Evolutionary conservation across 92 coral and sea anemone genomes (phyloP), one percentile per base, ranked within the genome.

Genomic region (Ricordea florida): DNA sequence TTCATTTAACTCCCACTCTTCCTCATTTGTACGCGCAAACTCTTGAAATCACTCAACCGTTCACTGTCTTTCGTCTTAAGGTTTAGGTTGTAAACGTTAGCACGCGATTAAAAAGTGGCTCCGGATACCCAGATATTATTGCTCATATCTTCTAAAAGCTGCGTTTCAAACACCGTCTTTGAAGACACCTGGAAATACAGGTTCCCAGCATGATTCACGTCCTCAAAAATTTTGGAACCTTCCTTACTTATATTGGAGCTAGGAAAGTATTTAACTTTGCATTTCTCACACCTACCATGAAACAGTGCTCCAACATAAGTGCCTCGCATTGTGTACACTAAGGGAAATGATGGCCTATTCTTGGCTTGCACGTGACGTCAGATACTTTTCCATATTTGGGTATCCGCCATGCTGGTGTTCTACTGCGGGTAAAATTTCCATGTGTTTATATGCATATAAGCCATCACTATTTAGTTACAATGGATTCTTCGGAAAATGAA

Each of bases 71-170:
- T 51, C 45, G 53, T 56, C 33, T 17, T 27, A 40, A 82, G 73
- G 55, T 72, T 82, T 36, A 64, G 30, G 50, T 81, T 81, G 21
- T 81, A 81, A 15, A 81, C 74, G 56, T 81, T 81, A 11, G 80
- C 80, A 23, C 80, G 66, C 35, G 80, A 80, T 44, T 70, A 48
- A 29, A 72, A 81, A 24, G 86, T 71, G n/a, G 62, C 45, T 1
- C 87, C 87, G 37, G 25, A 61, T 24, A 81, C 87, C 87, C 87
- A 62, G 3, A 81, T 58, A 50, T 72, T 81, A 62, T 51, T 81
- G 35, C 75, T 62, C 23, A 81, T 43, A 40, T 82, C 87, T 47
- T 55, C 41, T 42, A 74, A 66, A 7, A 82, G 49, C 29, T 73
- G 55, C 34, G 64, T 82, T 44, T 82, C 87, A 64, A 82, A 82